Conservation (phyloP, 1,140 invertebrate genomes). For the Brachionus koreanus region DNA sequence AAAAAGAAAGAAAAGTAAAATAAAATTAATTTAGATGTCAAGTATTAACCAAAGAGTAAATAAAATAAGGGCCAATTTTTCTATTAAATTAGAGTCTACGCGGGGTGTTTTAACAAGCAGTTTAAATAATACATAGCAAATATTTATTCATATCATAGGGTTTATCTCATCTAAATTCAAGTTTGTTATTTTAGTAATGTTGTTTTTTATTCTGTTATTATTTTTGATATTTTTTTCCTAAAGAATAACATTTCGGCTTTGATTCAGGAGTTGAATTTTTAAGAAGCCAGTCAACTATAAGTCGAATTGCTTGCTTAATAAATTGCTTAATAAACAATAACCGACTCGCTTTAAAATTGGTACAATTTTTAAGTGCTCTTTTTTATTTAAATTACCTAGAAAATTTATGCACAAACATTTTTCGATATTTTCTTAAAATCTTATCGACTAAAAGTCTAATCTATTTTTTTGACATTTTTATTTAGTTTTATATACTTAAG, state of each 20-base stretch:
- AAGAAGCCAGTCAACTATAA: background rate
- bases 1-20: background rate
- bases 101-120: background rate
- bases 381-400: background rate
- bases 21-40: background rate
- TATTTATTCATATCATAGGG: background rate
- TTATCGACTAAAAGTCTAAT: background rate
- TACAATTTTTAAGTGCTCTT: background rate
- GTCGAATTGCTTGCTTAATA: background rate
- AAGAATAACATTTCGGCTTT: background rate
- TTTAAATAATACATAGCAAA: background rate
- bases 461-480: background rate
- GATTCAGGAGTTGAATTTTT: background rate
- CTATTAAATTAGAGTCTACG: background rate
- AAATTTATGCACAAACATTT: background rate
- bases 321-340: background rate
- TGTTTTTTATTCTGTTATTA: background rate
- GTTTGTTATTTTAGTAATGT: background rate
- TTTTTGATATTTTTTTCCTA: background rate
- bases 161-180: background rate
- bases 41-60: conserved; percentile 14
- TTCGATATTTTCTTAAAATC: background rate
- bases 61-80: background rate
- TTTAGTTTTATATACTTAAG: background rate
- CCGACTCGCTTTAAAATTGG: background rate